These are phyloP conservation scores for Ladona fulva DNA, from an alignment of 1,140 invertebrate species.

Conservation along the genomic window DNA sequence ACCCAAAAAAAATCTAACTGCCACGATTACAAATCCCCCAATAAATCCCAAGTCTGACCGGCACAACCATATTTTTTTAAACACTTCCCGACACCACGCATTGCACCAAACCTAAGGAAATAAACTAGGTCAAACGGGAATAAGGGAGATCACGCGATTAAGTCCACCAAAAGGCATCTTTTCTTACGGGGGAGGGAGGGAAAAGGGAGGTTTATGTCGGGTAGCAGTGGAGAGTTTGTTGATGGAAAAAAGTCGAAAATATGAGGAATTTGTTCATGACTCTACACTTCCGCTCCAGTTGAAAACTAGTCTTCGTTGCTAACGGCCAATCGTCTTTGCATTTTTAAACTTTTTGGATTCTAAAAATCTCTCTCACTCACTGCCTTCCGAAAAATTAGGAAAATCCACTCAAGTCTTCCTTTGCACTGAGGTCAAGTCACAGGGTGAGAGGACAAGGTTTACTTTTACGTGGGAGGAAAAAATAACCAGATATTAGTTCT, in stretches of 20 bases:
- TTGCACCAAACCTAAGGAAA: neutral
- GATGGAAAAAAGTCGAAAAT: neutral
- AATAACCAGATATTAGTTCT: neutral
- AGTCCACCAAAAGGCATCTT: neutral
- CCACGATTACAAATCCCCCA: too few species aligned
- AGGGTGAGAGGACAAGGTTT: neutral
- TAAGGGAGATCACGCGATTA: neutral
- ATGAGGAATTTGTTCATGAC: neutral
- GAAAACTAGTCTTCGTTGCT: neutral
- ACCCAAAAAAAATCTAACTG: neutral
- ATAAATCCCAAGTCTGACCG: neutral
- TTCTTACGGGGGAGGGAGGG: neutral
- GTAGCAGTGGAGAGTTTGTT: neutral
- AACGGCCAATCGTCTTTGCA: neutral
- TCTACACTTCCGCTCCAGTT: neutral
- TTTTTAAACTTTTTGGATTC: neutral
- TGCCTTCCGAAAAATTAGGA: neutral
- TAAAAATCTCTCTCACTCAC: neutral
- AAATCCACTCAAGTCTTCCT: neutral
- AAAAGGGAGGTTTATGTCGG: neutral
- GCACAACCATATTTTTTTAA: neutral
- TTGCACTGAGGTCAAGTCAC: neutral
- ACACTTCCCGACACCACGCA: constrained; percentile 2
- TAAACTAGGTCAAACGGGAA: neutral
- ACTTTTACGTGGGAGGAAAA: neutral